Percentiles rank a stretch among this genome's conserved stretches.
These are phyloP conservation scores for Stegophylla sp. DNA, from an alignment of 2,888 invertebrate species.

Conservation along the genomic window DNA sequence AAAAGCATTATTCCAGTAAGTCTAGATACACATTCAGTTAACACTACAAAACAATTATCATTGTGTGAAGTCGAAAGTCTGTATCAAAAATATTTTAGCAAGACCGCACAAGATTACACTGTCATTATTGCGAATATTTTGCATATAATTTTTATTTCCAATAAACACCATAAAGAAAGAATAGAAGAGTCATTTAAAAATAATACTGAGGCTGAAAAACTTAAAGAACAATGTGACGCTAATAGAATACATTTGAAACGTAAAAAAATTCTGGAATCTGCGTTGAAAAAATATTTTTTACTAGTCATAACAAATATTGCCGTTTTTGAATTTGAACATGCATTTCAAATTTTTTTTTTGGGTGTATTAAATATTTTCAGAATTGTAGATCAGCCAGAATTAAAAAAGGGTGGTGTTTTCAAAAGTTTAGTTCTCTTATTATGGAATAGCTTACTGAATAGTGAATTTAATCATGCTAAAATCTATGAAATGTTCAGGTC, in stretches of 20 bases:
- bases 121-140: slow-evolving; percentile 55
- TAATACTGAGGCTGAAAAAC: slow-evolving; percentile 57
- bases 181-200: slow-evolving; percentile 58
- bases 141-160: slow-evolving; percentile 52
- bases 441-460: slow-evolving; percentile 47
- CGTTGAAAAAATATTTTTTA: slow-evolving; percentile 46
- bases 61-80: slow-evolving; percentile 16
- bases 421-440: slow-evolving; percentile 58
- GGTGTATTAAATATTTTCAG: slow-evolving; percentile 57
- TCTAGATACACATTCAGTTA: not conserved
- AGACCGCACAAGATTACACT: slow-evolving; percentile 36
- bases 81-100: slow-evolving; percentile 52
- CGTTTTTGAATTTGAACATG: slow-evolving; percentile 46
- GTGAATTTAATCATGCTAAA: slow-evolving; percentile 42
- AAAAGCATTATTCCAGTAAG: too few relatives aligned
- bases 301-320: slow-evolving; percentile 12
- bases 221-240: slow-evolving; percentile 52
- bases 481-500: slow-evolving; percentile 46
- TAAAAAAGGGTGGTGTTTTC: slow-evolving; percentile 59
- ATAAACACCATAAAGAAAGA: slow-evolving; percentile 52
- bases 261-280: slow-evolving; percentile 24
- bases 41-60: not conserved
- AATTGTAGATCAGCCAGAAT: slow-evolving; percentile 44
- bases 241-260: slow-evolving; percentile 44
- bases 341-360: slow-evolving; percentile 59